These are phyloP conservation scores for Liodrosophila aerea DNA, from an alignment of 2,888 invertebrate species.

Conservation along the genomic window DNA sequence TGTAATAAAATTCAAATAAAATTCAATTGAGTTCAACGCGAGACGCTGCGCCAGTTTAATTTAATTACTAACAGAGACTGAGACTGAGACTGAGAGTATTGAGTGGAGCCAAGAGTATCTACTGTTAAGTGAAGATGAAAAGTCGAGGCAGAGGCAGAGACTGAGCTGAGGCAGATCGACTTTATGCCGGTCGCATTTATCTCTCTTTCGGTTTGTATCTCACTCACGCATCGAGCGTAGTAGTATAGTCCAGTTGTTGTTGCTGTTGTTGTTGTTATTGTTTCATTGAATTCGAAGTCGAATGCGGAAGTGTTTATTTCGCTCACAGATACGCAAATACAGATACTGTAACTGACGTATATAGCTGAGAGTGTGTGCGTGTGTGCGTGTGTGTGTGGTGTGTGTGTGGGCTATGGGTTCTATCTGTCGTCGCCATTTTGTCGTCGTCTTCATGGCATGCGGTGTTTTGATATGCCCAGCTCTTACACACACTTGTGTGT, in stretches of 20 bases:
- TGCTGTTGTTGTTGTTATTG: slow-evolving; percentile 49
- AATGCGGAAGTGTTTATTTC: slow-evolving; percentile 72
- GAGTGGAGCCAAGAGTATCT: no score
- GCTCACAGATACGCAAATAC: slow-evolving; percentile 59
- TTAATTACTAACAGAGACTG: slow-evolving; percentile 61
- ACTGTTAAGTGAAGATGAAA: slow-evolving; percentile 3
- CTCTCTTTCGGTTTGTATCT: slow-evolving; percentile 18
- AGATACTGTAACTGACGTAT: slow-evolving; percentile 17
- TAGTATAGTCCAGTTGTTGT: slow-evolving; percentile 28
- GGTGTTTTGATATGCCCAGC: slow-evolving; percentile 63
- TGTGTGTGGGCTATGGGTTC: slow-evolving; percentile 30
- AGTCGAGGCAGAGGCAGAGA: not conserved
- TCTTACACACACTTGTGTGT: slow-evolving; percentile 6
- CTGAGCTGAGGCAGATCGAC: slow-evolving; percentile 8
- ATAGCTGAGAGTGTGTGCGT: slow-evolving; percentile 9
- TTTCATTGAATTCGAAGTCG: slow-evolving; percentile 65
- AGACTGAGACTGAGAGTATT: no score
- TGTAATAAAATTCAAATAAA: slow-evolving; percentile 76
- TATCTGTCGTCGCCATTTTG: slow-evolving; percentile 68
- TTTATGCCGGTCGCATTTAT: slow-evolving; percentile 59
- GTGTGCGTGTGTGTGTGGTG: slow-evolving; percentile 7
- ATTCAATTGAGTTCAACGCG: slow-evolving; percentile 72
- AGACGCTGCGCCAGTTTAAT: slow-evolving; percentile 67
- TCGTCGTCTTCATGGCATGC: slow-evolving; percentile 46
- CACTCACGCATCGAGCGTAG: slow-evolving; percentile 8